Evolutionary conservation across 2,797 vertebrate species (phyloP).

Genomic region (Apogon hyalosoma): DNA sequence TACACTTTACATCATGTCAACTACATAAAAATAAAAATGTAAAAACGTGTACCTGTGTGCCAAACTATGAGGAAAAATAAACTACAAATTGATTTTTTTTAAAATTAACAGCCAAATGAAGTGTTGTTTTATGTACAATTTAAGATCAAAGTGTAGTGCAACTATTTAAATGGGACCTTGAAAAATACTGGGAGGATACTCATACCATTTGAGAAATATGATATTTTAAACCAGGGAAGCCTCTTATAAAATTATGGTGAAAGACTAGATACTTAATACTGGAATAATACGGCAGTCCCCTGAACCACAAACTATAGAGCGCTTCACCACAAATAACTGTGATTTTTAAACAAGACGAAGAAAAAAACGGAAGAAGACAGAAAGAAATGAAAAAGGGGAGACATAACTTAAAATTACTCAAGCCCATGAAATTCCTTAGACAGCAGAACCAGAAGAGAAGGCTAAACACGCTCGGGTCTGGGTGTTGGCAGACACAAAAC

Average conservation of each 20-base stretch:
- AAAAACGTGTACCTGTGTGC: too few relatives aligned
- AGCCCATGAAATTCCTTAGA: constrained; percentile 77
- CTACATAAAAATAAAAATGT: too few relatives aligned
- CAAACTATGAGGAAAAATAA: too few relatives aligned
- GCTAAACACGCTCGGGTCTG: constrained; percentile 74
- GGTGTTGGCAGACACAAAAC: constrained; percentile 79
- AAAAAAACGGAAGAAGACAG: constrained; percentile 37
- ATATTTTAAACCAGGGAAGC: constrained; percentile 68
- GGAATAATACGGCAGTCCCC: constrained; percentile 68
- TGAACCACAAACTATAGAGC: constrained; percentile 67
- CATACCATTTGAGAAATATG: constrained; percentile 51
- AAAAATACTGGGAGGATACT: constrained; percentile 32
- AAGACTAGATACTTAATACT: constrained; percentile 71
- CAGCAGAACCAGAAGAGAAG: constrained; percentile 72
- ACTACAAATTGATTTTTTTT: not conserved
- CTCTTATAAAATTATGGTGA: constrained; percentile 72
- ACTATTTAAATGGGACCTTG: constrained; percentile 36
- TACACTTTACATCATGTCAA: too few relatives aligned
- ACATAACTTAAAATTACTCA: constrained; percentile 69
- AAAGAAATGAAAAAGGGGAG: constrained; percentile 53
- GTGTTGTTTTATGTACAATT: not conserved
- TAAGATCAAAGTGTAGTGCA: constrained; percentile 19
- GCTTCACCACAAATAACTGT: constrained; percentile 70
- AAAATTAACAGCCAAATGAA: constrained; percentile 4
- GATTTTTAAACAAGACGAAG: constrained; percentile 58